Evolutionary conservation across 1,140 invertebrate species (phyloP).

Genomic region (Bactericera cockerelli): DNA sequence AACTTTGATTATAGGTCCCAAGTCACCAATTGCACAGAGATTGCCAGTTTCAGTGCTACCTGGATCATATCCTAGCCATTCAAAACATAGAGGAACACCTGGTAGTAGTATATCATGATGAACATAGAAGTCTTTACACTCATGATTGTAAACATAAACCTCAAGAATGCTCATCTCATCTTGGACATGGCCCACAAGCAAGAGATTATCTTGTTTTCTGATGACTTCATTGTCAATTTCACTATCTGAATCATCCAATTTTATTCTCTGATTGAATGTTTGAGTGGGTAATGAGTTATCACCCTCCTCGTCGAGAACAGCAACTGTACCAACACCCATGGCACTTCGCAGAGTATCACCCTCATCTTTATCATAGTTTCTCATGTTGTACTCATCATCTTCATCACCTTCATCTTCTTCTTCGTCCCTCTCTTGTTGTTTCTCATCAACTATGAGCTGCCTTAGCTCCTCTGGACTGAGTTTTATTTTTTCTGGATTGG

Average conservation of each 20-base stretch:
- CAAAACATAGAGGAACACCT: constrained; percentile 75
- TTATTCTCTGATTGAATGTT: constrained; percentile 29
- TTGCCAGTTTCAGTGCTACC: constrained; percentile 41
- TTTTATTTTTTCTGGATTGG: constrained; percentile 56
- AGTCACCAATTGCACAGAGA: constrained; percentile 77
- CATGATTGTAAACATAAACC: constrained; percentile 82
- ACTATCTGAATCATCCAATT: constrained; percentile 49
- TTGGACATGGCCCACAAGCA: constrained; percentile 72
- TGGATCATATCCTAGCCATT: constrained; percentile 79
- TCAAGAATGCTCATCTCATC: constrained; percentile 71
- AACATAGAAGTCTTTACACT: constrained; percentile 73
- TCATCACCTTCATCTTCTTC: constrained; percentile 33
- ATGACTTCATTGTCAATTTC: constrained; percentile 84
- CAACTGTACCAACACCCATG: constrained; percentile 24
- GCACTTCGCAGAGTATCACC: neutral
- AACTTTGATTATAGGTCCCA: constrained; percentile 79
- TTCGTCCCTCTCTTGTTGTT: constrained; percentile 42
- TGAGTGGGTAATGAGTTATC: constrained; percentile 24
- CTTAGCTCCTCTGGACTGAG: constrained; percentile 18
- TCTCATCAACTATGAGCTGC: constrained; percentile 14
- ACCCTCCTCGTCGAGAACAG: constrained; percentile 25
- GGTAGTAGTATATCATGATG: constrained; percentile 84
- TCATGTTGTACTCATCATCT: constrained; percentile 33
- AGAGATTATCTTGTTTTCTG: constrained; percentile 77
- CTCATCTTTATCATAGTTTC: constrained; percentile 26